Percentiles rank a stretch among this genome's conserved stretches.
Evolutionary conservation across 2,797 vertebrate genomes (phyloP).

Genomic region (Botia kubotai): DNA sequence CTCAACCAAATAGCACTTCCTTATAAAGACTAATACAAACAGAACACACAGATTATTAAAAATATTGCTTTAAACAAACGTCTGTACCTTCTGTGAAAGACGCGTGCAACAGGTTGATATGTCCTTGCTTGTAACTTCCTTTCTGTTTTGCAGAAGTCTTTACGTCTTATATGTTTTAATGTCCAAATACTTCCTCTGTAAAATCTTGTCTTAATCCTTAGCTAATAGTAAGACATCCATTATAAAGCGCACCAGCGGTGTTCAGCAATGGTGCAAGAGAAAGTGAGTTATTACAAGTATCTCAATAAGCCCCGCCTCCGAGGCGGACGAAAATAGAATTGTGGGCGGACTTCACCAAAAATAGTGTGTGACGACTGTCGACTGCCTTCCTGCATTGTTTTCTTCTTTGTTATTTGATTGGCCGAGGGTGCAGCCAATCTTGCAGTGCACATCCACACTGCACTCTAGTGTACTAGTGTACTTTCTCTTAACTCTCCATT

Average conservation of each 20-base stretch:
- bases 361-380: constrained; percentile 76
- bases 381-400: constrained; percentile 73
- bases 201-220: constrained; percentile 32
- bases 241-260: constrained; percentile 33
- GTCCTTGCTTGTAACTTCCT: neutral
- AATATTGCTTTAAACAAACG: neutral
- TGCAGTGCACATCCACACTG: constrained; percentile 9
- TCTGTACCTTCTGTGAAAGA: constrained; percentile 32
- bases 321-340: constrained; percentile 81
- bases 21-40: constrained; percentile 9
- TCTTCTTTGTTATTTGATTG: constrained; percentile 61
- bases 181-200: constrained; percentile 7
- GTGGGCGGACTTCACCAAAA: constrained; percentile 80
- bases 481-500: neutral
- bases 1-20: constrained; percentile 21
- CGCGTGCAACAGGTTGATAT: constrained; percentile 42
- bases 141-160: neutral
- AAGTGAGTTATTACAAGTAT: constrained; percentile 68
- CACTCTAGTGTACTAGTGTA: constrained; percentile 32
- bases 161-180: neutral
- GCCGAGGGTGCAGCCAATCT: constrained; percentile 65
- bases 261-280: constrained; percentile 63
- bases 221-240: constrained; percentile 15
- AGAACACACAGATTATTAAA: constrained; percentile 1
- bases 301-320: constrained; percentile 58